phyloP scores from a whole-genome alignment of 35 echinoderm and acorn worm genomes.

The Ptychodera flava region DNA sequence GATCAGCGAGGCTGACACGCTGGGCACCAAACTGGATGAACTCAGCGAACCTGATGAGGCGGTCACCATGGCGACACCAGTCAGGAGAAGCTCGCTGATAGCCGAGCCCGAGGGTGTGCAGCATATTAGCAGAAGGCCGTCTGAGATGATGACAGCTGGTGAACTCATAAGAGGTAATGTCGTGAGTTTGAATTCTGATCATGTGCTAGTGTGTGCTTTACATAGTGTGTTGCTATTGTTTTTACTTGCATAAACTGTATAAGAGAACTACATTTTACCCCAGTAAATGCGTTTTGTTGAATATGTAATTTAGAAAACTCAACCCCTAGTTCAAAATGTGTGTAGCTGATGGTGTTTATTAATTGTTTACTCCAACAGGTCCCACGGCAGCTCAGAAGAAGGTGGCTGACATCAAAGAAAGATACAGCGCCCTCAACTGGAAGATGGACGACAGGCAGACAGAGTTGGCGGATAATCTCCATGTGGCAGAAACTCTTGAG shows the following conservation, averaged over 20 bases:
- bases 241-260: no score
- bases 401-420: constrained; percentile 74
- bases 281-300: no score
- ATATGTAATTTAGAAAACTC: no score
- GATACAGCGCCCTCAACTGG: constrained; percentile 78
- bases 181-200: no score
- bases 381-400: constrained; percentile 82
- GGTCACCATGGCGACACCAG: not conserved
- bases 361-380: no score
- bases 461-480: constrained; percentile 36
- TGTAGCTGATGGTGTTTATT: no score
- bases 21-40: constrained; percentile 67
- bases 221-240: no score
- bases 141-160: not conserved
- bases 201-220: no score
- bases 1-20: constrained; percentile 66
- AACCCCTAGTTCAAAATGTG: no score
- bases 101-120: not conserved
- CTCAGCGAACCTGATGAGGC: constrained; percentile 8
- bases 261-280: no score
- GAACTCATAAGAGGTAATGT: not conserved
- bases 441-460: constrained; percentile 93
- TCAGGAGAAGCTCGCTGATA: not conserved
- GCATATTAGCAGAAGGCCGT: not conserved
- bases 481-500: not conserved